A percentile compares a stretch with the other conserved stretches of the same genome.
Evolutionary conservation across 2,888 invertebrate genomes (phyloP).

Genomic region (Rugalucina vietnamica): DNA sequence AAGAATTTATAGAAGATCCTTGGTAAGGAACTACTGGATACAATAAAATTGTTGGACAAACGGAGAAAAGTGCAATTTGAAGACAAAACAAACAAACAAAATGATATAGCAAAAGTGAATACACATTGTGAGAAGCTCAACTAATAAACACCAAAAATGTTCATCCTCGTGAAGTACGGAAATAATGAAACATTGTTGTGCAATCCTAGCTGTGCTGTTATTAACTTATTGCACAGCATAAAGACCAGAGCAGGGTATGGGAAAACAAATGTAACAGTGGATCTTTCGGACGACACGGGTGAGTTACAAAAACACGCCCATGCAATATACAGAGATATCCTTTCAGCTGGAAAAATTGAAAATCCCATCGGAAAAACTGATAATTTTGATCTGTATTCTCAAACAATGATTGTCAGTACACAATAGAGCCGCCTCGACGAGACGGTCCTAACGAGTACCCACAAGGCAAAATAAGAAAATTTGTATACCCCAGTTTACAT

Average conservation of each 20-base stretch:
- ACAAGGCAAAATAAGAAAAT: too few species aligned
- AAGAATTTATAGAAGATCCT: too few species aligned
- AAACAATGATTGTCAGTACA: too few species aligned
- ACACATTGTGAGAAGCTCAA: background rate
- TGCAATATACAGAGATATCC: too few species aligned
- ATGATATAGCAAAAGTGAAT: background rate
- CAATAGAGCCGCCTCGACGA: too few species aligned
- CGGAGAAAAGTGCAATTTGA: background rate
- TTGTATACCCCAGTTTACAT: too few species aligned
- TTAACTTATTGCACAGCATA: constrained; percentile 81
- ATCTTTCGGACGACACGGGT: constrained; percentile 83
- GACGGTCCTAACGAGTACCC: too few species aligned
- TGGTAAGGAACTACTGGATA: background rate
- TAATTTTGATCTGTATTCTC: too few species aligned
- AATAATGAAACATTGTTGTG: constrained; percentile 81
- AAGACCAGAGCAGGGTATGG: constrained; percentile 80
- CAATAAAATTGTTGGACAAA: background rate
- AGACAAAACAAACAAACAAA: background rate
- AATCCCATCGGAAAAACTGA: too few species aligned
- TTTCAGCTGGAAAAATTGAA: too few species aligned
- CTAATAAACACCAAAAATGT: constrained; percentile 66
- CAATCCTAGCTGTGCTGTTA: constrained; percentile 81
- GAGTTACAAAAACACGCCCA: background rate
- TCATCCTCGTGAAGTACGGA: constrained; percentile 81
- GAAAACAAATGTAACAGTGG: constrained; percentile 75